Evolutionary conservation across 2,888 invertebrate species (phyloP), one percentile per base, ranked within the genome.

Genomic region (Parascotia fuliginaria): DNA sequence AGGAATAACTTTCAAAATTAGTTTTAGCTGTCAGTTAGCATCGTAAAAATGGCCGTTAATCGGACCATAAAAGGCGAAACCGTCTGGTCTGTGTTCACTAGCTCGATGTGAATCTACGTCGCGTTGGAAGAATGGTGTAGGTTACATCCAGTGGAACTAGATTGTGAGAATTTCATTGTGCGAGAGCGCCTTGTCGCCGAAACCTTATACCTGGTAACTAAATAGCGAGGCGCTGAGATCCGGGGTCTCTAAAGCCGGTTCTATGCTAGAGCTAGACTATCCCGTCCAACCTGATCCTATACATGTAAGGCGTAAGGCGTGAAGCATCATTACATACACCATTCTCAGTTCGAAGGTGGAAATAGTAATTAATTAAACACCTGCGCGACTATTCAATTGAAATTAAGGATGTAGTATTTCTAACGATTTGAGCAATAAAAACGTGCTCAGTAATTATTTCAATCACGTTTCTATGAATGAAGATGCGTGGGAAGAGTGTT

Each of bases 131-230:
- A 37, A 12, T 29, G 29, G 75, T 79, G 70, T 83, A 66, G 60
- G 70, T 84, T 83, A 80, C 81, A 77, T 73, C 79, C 70, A 73
- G 81, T 78, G 53, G 64, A 71, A 81, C 82, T 63, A 65, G 77
- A 71, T 75, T 70, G 68, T 65, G 64, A 60, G 65, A 61, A 74
- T 73, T 75, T 67, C 72, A 81, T 87, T 85, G 83, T 83, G 72
- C 54, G 68, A 55, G 19, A 19, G 24, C 24, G 69, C 61, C 75
- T 70, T 52, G 75, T 66, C 80, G 75, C 73, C 77, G 89, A 78
- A 85, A 89, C 83, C 64, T 64, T 72, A 89, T 73, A 89, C 87
- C 74, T 67, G 55, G 85, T 78, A 88, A 89, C 80, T 55, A 71
- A 78, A 85, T 76, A 83, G 67, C 55, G 57, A 60, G 46, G 52